These are phyloP conservation scores for Odontomachus brunneus DNA, from an alignment of 1,140 invertebrate species.

Conservation along the genomic window DNA sequence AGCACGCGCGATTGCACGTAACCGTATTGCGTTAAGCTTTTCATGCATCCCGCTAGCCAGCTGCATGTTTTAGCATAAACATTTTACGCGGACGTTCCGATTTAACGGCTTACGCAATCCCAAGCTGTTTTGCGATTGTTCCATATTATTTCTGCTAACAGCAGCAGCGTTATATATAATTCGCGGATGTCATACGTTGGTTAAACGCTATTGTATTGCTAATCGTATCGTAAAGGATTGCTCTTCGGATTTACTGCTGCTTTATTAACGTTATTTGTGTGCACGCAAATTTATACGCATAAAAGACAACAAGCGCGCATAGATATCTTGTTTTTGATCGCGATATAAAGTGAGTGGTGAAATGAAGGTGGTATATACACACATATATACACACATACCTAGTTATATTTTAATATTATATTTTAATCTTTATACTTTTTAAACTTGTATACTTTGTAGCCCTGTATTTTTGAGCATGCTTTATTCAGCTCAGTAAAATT, in stretches of 20 bases:
- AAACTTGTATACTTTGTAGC: no score
- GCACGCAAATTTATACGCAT: neutral
- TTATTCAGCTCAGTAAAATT: neutral
- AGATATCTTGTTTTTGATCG: no score
- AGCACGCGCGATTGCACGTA: slow-evolving; percentile 36
- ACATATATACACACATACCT: no score
- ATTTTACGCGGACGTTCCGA: slow-evolving; percentile 40
- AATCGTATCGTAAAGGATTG: slow-evolving; percentile 29
- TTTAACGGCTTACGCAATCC: slow-evolving; percentile 37
- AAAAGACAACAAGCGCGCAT: neutral
- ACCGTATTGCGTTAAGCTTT: slow-evolving; percentile 54
- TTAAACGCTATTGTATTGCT: slow-evolving; percentile 23
- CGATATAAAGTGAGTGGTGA: no score
- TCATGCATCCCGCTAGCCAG: neutral
- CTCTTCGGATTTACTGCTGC: neutral
- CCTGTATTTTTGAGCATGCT: neutral
- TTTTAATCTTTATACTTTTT: no score
- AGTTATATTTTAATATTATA: no score
- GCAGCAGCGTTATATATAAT: slow-evolving; percentile 14
- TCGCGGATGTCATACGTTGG: slow-evolving; percentile 20
- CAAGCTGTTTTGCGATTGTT: slow-evolving; percentile 39
- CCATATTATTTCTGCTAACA: slow-evolving; percentile 45
- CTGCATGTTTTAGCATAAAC: slow-evolving; percentile 54
- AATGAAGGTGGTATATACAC: no score
- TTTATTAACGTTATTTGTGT: slow-evolving; percentile 23